These are phyloP conservation scores for Scaptomyza pallida DNA, from an alignment of 1,140 invertebrate species.

Conservation along the genomic window DNA sequence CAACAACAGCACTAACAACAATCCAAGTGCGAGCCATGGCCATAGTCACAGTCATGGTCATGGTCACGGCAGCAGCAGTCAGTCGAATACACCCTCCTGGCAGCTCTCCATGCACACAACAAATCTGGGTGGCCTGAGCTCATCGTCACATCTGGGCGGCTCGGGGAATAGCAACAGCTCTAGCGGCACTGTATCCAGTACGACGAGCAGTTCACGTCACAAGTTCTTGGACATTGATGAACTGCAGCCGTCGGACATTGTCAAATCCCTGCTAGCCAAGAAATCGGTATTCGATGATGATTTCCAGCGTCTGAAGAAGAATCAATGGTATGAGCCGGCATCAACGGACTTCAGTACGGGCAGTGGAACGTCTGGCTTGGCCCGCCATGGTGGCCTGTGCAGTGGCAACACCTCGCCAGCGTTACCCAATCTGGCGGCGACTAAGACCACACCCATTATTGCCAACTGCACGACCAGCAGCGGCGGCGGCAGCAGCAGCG, in stretches of 20 bases:
- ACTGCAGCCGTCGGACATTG: slow-evolving; percentile 96
- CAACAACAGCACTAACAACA: background rate
- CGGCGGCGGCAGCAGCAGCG: background rate
- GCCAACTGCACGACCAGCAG: slow-evolving; percentile 51
- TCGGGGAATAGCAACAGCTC: slow-evolving; percentile 74
- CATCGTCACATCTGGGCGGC: slow-evolving; percentile 50
- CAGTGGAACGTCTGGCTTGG: slow-evolving; percentile 27
- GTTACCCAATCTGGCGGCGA: slow-evolving; percentile 79
- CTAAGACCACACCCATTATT: slow-evolving; percentile 70
- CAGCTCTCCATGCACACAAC: slow-evolving; percentile 68
- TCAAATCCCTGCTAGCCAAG: slow-evolving; percentile 95
- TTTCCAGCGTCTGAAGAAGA: slow-evolving; percentile 95
- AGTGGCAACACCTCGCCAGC: slow-evolving; percentile 78
- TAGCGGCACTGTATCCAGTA: slow-evolving; percentile 66
- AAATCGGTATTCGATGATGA: slow-evolving; percentile 98
- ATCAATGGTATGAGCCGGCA: slow-evolving; percentile 92
- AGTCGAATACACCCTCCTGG: slow-evolving; percentile 64
- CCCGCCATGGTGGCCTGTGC: slow-evolving; percentile 40
- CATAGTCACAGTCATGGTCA: slow-evolving; percentile 16
- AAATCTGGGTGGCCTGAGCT: slow-evolving; percentile 45
- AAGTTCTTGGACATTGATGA: slow-evolving; percentile 90
- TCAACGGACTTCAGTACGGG: slow-evolving; percentile 51
- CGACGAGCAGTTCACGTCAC: slow-evolving; percentile 86
- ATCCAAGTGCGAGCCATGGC: slow-evolving; percentile 9
- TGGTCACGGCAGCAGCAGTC: slow-evolving; percentile 13